A percentile compares a stretch with the other conserved stretches of the same genome.
Evolutionary conservation across 2,113 vertebrate genomes (phyloP).

Genomic region (Syrrhaptes paradoxus): DNA sequence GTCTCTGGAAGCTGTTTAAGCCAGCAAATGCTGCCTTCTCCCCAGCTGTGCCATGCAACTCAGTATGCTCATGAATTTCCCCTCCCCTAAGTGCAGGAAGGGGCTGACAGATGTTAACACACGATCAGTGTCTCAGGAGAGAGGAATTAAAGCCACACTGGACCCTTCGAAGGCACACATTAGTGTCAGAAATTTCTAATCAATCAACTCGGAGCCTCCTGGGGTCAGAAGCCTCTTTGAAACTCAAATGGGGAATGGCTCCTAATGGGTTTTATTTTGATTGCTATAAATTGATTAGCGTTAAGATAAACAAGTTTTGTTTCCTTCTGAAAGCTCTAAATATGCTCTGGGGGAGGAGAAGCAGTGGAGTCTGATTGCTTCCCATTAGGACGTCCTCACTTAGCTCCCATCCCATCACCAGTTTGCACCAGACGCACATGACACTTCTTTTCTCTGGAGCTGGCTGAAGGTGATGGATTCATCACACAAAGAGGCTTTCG

Average conservation of each 20-base stretch:
- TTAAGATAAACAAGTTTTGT: slow-evolving; percentile 67
- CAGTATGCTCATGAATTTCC: slow-evolving; percentile 50
- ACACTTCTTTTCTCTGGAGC: background rate
- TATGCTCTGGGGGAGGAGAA: slow-evolving; percentile 48
- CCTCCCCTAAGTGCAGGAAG: slow-evolving; percentile 18
- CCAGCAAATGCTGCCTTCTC: background rate
- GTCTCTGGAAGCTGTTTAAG: slow-evolving; percentile 59
- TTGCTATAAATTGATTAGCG: slow-evolving; percentile 76
- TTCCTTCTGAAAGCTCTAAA: slow-evolving; percentile 62
- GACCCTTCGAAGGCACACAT: slow-evolving; percentile 70
- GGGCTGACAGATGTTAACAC: slow-evolving; percentile 75
- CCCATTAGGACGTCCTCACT: background rate
- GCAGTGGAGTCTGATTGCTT: slow-evolving; percentile 3
- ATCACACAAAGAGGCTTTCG: background rate
- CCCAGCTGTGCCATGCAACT: slow-evolving; percentile 69
- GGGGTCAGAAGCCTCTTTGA: slow-evolving; percentile 71
- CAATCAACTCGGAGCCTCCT: slow-evolving; percentile 73
- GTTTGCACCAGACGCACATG: background rate
- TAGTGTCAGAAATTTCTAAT: slow-evolving; percentile 80
- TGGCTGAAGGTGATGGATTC: background rate
- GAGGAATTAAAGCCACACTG: slow-evolving; percentile 55
- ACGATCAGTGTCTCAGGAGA: slow-evolving; percentile 69
- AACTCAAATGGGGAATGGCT: slow-evolving; percentile 60
- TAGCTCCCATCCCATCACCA: background rate
- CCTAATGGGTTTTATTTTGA: slow-evolving; percentile 80